phyloP scores from a whole-genome alignment of 2,888 invertebrate species.

The Micropterix aruncella region DNA sequence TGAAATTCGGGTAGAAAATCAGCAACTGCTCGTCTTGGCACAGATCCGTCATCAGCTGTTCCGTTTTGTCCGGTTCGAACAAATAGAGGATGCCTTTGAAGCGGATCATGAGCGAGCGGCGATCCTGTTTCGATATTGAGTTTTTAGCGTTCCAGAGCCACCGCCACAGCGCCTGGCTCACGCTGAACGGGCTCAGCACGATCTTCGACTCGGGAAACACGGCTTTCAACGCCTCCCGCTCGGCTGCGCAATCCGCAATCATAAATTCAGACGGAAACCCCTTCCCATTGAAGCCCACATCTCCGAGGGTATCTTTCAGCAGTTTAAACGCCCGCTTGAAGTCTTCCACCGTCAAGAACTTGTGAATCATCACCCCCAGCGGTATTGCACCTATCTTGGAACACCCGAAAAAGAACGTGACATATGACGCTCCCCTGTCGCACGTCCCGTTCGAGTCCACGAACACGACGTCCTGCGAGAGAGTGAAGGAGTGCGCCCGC shows the following conservation, averaged over 20 bases:
- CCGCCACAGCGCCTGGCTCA: constrained; percentile 9
- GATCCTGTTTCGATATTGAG: background rate
- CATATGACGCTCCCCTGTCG: constrained; percentile 7
- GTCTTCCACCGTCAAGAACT: background rate
- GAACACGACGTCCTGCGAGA: constrained; percentile 8
- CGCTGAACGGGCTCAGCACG: constrained; percentile 10
- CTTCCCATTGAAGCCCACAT: constrained; percentile 4
- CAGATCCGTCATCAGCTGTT: no score
- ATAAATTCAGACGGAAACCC: constrained; percentile 5
- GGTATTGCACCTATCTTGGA: background rate
- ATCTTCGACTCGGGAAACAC: constrained; percentile 8
- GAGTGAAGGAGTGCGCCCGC: constrained; percentile 5
- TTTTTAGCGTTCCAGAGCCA: background rate
- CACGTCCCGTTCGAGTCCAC: constrained; percentile 11
- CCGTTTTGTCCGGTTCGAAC: no score
- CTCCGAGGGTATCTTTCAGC: constrained; percentile 5
- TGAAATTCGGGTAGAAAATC: no score
- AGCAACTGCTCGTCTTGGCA: no score
- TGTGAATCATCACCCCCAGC: background rate
- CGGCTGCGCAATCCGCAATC: constrained; percentile 10
- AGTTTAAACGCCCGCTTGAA: background rate
- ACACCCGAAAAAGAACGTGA: constrained; percentile 9
- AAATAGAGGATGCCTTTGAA: no score
- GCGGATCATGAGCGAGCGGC: no score
- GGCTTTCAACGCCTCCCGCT: constrained; percentile 7